Base-by-base conservation (phyloP, 23 tunicate genomes). In the Trididemnum clinides region DNA sequence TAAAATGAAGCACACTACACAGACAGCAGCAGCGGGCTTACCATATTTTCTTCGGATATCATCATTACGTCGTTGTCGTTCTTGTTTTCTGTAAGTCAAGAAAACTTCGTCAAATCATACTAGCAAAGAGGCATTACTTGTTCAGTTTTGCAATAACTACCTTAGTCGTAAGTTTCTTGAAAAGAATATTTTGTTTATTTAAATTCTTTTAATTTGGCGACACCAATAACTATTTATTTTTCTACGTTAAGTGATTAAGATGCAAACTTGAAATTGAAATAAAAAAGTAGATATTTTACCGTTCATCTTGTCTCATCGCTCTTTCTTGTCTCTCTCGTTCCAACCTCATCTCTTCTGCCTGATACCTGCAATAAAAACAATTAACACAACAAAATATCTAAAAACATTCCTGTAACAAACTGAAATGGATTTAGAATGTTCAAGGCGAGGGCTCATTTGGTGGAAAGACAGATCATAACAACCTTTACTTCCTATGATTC, bases 11-110 rank as follows among this genome's bases (percentile, higher is more conserved):
- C n/a, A n/a, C n/a, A n/a, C n/a, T n/a, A n/a, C n/a, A n/a, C n/a
- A n/a, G n/a, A n/a, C n/a, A n/a, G n/a, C n/a, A n/a, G n/a, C 12
- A 15, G 54, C 54, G n/a, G 22, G n/a, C 80, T 3, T 66, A 88
- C 98, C 98, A 38, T 93, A 93, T 88, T 93, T 93, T 73, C 92
- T 77, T 37, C 98, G 83, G 4, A 93, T 93, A 7, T 93, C 98
- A 50, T 93, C 98, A 63, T 93, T 93, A 38, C 88, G 78, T 39
- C 78, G 37, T 28, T 88, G 88, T 49, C 98, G 69, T 51, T 93
- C 92, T 72, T 84, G 84, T 62, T 85, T 84, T 62, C 92, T 88
- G 83, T 31, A n/a, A n/a, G n/a, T n/a, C n/a, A n/a, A n/a, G n/a
- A n/a, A n/a, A n/a, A n/a, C n/a, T n/a, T n/a, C n/a, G n/a, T n/a